Percentiles rank a stretch among this genome's conserved stretches.
phyloP scores from a whole-genome alignment of 2,113 vertebrate species.

The Daubentonia madagascariensis region DNA sequence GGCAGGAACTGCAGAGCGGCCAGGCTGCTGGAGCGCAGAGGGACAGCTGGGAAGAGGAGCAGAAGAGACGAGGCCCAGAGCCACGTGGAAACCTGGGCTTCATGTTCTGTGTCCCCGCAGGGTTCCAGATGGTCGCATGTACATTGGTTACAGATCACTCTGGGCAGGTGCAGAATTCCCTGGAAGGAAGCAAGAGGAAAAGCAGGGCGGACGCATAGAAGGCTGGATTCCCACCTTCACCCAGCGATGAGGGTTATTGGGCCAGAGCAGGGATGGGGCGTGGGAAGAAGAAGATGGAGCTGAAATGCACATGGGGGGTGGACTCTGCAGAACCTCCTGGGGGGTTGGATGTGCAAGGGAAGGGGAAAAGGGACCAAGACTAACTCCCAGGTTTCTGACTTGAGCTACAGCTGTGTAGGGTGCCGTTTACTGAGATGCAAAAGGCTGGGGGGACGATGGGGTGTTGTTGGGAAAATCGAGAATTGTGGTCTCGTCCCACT shows the following conservation, averaged over 20 bases:
- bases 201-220: not conserved
- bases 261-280: too few relatives aligned
- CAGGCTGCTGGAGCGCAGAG: fast-evolving
- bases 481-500: not conserved
- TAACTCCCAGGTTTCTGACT: not conserved
- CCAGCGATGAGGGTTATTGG: fast-evolving
- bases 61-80: not conserved
- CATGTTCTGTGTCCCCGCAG: not conserved
- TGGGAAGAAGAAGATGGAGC: not conserved
- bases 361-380: not conserved
- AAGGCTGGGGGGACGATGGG: not conserved
- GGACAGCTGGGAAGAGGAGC: not conserved
- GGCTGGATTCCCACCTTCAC: not conserved
- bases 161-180: not conserved
- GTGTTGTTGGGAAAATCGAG: not conserved
- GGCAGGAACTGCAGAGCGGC: not conserved
- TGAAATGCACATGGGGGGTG: not conserved
- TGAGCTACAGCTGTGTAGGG: not conserved
- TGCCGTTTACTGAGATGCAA: not conserved
- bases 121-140: not conserved
- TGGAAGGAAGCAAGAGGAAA: not conserved
- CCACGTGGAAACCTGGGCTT: not conserved
- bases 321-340: not conserved
- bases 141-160: not conserved
- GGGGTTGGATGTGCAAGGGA: not conserved